Base-by-base conservation (phyloP, 2,888 invertebrate genomes). In the Epicampocera succincta region DNA sequence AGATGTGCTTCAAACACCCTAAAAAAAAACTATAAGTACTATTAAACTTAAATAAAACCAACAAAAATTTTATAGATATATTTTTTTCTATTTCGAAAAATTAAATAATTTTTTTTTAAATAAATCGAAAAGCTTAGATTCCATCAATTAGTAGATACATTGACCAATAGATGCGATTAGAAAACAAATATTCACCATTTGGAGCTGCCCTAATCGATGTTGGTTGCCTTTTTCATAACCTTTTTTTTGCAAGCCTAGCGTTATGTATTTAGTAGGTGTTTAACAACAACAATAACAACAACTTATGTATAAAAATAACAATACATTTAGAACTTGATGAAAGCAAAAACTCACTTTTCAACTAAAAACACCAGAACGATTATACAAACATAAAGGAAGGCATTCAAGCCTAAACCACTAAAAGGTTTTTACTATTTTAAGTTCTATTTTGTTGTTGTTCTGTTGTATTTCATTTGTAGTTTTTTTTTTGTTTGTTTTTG, bases 311-410 rank as follows among this genome's bases (percentile, higher is more conserved):
- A 56, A 56, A 25, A 69, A 44, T 44, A 76, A 17, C 19, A 61
- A 63, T 42, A 44, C 9, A 33, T 60, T 44, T 17, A 40, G 11
- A 21, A 29, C 6, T 17, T n/a, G n/a, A 50, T n/a, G 38, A 65
- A 40, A 25, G 25, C 38, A 44, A 54, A 54, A 17, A 21, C 60
- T 60, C 19, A 61, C 61, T 61, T 68, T 12, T 9, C 9, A 52
- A 72, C 50, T 17, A 66, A 52, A 38, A 66, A 44, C 54, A 69
- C 48, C 61, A 82, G 52, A 71, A 72, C 77, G 77, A 82, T 75
- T 82, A 78, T 71, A 78, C 66, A 74, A 74, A 71, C 69, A 82
- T 82, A 78, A 82, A 82, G 78, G 61, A 75, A 78, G 71, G 75
- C 82, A 71, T 75, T 78, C 78, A 66, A 61, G 82, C 78, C 71